Conservation (phyloP, 2,888 invertebrate genomes). For the Unio delphinus region DNA sequence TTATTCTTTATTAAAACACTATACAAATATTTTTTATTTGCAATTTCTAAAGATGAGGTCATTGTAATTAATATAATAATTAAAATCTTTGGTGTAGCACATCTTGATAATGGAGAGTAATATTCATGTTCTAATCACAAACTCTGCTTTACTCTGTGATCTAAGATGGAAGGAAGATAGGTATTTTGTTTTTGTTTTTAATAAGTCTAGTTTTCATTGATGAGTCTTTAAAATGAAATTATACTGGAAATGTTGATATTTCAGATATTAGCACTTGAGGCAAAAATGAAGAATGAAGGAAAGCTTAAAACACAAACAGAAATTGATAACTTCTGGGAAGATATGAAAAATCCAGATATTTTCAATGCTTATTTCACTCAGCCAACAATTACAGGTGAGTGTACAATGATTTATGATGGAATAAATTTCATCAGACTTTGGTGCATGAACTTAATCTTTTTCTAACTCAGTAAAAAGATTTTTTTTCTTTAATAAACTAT, state of each 20-base stretch:
- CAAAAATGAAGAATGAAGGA: constrained; percentile 54
- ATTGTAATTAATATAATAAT: too few species aligned
- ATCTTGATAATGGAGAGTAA: too few species aligned
- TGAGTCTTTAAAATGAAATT: too few species aligned
- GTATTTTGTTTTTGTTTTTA: too few species aligned
- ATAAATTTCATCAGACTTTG: not conserved
- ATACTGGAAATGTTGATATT: not conserved
- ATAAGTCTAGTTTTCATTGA: too few species aligned
- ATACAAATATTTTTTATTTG: not conserved
- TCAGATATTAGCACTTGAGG: constrained; percentile 58
- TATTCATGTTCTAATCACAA: too few species aligned
- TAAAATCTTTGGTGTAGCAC: too few species aligned
- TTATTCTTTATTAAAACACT: not conserved
- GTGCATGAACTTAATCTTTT: too few species aligned
- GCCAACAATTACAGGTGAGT: constrained; percentile 27
- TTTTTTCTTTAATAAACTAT: too few species aligned
- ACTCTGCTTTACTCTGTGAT: too few species aligned
- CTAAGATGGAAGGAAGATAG: too few species aligned
- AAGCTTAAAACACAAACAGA: constrained; percentile 55
- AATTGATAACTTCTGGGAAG: constrained; percentile 53
- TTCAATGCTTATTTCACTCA: constrained; percentile 52
- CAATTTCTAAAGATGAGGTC: not conserved
- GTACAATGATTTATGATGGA: not conserved
- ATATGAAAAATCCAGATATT: constrained; percentile 53
- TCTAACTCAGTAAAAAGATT: too few species aligned